Evolutionary conservation across 2,113 vertebrate genomes (phyloP).

Genomic region (Dasyurus viverrinus): DNA sequence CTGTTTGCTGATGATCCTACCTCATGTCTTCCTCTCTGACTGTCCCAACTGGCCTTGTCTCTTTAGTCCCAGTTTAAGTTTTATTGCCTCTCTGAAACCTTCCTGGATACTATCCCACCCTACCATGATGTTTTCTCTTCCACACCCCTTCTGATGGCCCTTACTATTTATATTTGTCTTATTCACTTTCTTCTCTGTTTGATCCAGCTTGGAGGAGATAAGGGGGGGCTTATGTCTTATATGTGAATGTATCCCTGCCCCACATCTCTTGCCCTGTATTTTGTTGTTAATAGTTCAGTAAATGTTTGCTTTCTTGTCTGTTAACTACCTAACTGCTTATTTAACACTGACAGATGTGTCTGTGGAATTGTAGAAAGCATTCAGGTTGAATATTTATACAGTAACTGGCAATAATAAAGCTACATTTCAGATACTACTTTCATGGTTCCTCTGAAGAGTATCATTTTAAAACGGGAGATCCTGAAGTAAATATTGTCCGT

Average conservation of each 20-base stretch:
- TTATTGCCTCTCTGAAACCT: not conserved
- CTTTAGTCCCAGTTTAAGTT: not conserved
- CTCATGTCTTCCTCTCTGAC: not conserved
- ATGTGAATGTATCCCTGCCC: not conserved
- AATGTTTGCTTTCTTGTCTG: not conserved
- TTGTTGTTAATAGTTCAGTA: not conserved
- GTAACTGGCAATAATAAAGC: not conserved
- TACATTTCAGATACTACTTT: conserved; percentile 29
- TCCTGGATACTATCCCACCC: not conserved
- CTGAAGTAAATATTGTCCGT: conserved; percentile 13
- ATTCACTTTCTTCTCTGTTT: not conserved
- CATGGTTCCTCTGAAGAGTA: not conserved
- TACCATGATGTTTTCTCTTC: not conserved
- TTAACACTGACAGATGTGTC: conserved; percentile 8
- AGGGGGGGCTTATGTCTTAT: not conserved
- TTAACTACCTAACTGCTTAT: not conserved
- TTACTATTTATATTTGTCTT: not conserved
- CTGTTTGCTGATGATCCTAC: not conserved
- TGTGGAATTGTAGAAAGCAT: not conserved
- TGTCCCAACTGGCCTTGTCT: not conserved
- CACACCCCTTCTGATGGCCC: not conserved
- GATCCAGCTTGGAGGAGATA: not conserved
- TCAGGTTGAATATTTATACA: not conserved
- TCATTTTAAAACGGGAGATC: not conserved
- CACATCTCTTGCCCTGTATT: not conserved